Conservation (phyloP, 2,113 vertebrate species). For the Tamias sibiricus region DNA sequence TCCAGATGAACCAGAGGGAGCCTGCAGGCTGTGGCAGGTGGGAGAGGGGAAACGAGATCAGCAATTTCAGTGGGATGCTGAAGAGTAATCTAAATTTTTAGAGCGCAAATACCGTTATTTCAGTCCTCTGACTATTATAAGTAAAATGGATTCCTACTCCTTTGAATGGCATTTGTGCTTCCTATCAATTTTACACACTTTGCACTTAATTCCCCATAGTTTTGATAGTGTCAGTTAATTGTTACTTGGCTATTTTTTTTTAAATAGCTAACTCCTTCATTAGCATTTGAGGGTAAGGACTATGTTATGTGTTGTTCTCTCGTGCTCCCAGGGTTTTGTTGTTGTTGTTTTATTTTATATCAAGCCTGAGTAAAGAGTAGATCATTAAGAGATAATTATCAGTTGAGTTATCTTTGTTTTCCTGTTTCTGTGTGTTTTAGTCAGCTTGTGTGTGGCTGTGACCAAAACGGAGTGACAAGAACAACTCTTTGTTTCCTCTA, state of each 20-base stretch:
- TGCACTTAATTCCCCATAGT: not conserved
- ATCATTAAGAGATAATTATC: not conserved
- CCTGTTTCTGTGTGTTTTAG: not conserved
- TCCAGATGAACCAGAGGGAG: conserved; percentile 12
- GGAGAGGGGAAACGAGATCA: rapidly evolving
- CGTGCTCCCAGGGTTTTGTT: not conserved
- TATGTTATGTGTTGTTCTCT: not conserved
- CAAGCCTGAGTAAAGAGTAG: not conserved
- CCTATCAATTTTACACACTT: not conserved
- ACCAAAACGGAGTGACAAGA: no score
- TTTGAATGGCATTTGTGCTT: not conserved
- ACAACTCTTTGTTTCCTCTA: no score
- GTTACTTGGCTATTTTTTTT: not conserved
- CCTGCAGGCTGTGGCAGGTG: not conserved
- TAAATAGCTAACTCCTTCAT: not conserved
- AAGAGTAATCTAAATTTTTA: not conserved
- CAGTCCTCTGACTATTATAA: not conserved
- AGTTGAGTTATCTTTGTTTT: not conserved
- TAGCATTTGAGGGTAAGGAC: not conserved
- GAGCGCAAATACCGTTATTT: not conserved
- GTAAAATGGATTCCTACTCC: not conserved
- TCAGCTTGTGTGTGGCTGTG: no score
- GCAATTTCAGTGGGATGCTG: not conserved
- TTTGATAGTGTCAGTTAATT: not conserved
- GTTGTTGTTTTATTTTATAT: not conserved